Evolutionary conservation across 2,888 invertebrate species (phyloP).

Genomic region (Bellardia pandia): DNA sequence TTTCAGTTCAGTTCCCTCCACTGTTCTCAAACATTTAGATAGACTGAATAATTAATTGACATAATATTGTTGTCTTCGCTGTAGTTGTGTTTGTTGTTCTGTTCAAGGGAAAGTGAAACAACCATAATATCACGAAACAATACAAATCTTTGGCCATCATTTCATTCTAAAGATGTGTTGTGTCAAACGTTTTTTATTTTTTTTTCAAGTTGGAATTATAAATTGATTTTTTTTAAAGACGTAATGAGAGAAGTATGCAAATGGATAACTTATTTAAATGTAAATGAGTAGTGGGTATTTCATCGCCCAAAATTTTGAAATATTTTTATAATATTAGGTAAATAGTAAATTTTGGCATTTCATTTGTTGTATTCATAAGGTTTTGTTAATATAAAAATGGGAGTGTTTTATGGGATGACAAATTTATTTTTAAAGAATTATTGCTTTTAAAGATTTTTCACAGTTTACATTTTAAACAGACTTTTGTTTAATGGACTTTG

Average conservation of each 20-base stretch:
- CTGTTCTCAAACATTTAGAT: conserved; percentile 37
- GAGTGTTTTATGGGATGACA: neutral
- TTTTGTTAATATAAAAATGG: neutral
- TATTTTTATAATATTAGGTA: neutral
- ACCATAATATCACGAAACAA: conserved; percentile 29
- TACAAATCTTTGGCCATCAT: conserved; percentile 34
- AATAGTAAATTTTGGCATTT: no score
- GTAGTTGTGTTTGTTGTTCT: neutral
- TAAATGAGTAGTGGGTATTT: neutral
- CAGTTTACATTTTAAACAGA: no score
- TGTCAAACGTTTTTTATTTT: neutral
- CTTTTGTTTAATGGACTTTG: no score
- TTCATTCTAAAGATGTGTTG: conserved; percentile 8
- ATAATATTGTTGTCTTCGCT: conserved; percentile 25
- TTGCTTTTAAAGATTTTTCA: neutral
- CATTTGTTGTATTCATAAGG: no score
- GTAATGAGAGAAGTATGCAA: neutral
- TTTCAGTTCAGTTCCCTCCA: conserved; percentile 4
- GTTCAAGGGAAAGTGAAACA: conserved; percentile 49
- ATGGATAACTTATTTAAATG: neutral
- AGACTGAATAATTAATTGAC: conserved; percentile 61
- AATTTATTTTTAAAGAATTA: neutral
- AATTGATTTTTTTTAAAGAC: conserved; percentile 25
- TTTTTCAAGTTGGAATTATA: neutral
- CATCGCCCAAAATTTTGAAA: no score